Evolutionary conservation across 2,113 vertebrate species (phyloP), one percentile per base, ranked within the genome.

Genomic region (Esox niger): DNA sequence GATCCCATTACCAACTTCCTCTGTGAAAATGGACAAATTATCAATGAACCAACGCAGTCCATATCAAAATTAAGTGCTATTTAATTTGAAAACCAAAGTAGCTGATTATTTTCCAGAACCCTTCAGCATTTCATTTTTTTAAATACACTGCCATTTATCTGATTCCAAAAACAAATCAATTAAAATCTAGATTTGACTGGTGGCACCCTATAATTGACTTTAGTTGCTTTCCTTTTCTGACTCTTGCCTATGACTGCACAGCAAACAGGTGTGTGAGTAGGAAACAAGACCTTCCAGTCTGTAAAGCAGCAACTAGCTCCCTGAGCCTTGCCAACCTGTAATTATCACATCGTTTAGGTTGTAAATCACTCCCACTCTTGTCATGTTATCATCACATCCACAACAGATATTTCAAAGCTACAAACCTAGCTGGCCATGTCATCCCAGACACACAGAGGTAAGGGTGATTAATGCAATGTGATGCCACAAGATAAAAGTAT

Each of bases 261-360:
- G 64, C 43, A 27, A 87, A 82, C 89, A 91, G 89, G 85, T 88
- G 88, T 83, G 26, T 15, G 56, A 21, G 10, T 35, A 83, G 77
- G 84, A 88, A 85, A 90, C 90, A 85, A 74, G 90, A 86, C 86
- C 80, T 78, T 81, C 89, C 77, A 84, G 84, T 89, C 86, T 75
- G 69, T 90, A 88, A 89, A 90, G 61, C 71, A 74, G 74, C 79
- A 79, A 82, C 79, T 74, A 80, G 71, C 84, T 78, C 74, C 81
- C 77, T 69, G 38, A 20, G 62, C 71, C 68, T 73, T 70, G 58
- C 64, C 64, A 87, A 74, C 83, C 84, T 69, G 30, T 83, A 87
- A 90, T 91, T 91, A 91, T 70, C 79, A 75, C 68, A 75, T 91
- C 87, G 85, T 71, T 77, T 66, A 64, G 13, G 73, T 63, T 82